phyloP scores from a whole-genome alignment of 2,888 invertebrate genomes.

The Pristionchus japonicus region DNA sequence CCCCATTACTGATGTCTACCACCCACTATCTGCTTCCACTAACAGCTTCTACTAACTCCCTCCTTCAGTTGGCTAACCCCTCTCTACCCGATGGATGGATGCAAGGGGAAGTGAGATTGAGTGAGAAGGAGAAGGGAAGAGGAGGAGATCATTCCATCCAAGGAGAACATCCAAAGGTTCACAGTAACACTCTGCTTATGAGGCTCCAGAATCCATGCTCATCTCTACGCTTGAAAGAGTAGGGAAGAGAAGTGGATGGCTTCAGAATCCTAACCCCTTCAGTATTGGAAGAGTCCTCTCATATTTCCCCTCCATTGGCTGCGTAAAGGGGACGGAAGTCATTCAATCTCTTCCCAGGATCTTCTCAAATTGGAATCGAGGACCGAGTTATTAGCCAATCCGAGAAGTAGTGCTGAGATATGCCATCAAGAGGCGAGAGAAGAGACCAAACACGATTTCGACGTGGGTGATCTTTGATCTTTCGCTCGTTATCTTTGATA shows the following conservation, averaged over 20 bases:
- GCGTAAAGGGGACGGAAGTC: not conserved
- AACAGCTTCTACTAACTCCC: not conserved
- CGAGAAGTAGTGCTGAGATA: not conserved
- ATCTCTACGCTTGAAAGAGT: too few relatives aligned
- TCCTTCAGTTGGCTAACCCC: not conserved
- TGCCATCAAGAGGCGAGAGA: slow-evolving; percentile 9
- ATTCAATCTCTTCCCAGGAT: slow-evolving; percentile 20
- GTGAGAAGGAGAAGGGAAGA: too few relatives aligned
- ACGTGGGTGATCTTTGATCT: slow-evolving; percentile 27
- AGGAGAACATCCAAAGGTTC: not conserved
- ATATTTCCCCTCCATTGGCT: not conserved
- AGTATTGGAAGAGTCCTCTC: not conserved
- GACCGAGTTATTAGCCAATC: not conserved
- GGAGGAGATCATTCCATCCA: too few relatives aligned
- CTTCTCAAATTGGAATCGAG: not conserved
- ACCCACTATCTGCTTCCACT: not conserved
- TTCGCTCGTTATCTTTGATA: not conserved
- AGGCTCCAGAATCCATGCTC: too few relatives aligned
- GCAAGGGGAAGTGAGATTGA: too few relatives aligned
- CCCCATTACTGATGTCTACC: too few relatives aligned
- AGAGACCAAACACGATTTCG: slow-evolving; percentile 17
- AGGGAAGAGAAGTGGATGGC: too few relatives aligned
- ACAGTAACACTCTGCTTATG: not conserved
- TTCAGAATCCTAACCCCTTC: not conserved
- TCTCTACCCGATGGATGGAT: not conserved